Evolutionary conservation across 1,140 invertebrate species (phyloP), one percentile per base, ranked within the genome.

Genomic region (Drosophila obscura): DNA sequence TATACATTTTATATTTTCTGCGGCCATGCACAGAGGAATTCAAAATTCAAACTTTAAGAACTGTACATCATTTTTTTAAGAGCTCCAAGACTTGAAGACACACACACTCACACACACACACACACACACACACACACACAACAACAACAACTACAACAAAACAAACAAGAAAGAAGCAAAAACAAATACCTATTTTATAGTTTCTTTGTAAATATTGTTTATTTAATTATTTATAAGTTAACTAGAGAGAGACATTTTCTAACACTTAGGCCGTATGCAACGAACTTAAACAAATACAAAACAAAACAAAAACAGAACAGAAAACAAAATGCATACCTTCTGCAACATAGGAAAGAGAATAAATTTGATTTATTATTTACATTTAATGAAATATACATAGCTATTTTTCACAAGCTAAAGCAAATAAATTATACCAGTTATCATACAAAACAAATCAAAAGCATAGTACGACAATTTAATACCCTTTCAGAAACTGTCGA

Each of bases 11-110:
- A 39, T 39, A 39, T 39, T 67, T 69, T 73, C 44, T 81, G 81
- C 81, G 82, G 82, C 82, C 82, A 85, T 85, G 82, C 82, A 85
- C 78, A 87, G 65, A 75, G 82, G 82, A 85, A 85, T 85, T 85
- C 80, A 62, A 84, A 84, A 84, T 84, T 84, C 82, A 65, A 71
- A 24, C 46, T 15, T 58, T 76, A 45, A 61, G 56, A 52, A 56
- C 41, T 58, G 48, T 61, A 50, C 43, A 71, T 61, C 64, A 39
- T 52, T 73, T 74, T 81, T 81, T 75, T 85, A 85, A 81, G 82
- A 87, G 74, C 82, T 85, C 82, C 74, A 85, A 85, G 82, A 85
- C 82, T 85, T 85, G 78, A 85, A 83, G 71, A 78, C 56, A 82
- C 60, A 55, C 74, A 77, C 46, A 68, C 43, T 58, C 50, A 35